Conservation (phyloP, 2,888 invertebrate species). For the Schizaphis graminum region DNA sequence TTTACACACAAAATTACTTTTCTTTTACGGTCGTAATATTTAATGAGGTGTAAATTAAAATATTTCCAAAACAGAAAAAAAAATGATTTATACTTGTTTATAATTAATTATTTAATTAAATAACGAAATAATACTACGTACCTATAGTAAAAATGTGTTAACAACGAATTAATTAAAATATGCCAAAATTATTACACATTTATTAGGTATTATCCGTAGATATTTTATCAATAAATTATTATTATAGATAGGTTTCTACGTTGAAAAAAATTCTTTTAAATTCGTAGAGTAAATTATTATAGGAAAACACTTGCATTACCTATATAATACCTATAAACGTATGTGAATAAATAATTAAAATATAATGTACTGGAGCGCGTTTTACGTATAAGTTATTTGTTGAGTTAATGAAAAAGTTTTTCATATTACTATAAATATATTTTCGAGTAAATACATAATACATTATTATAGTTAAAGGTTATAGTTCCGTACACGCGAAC, state of each 20-base stretch:
- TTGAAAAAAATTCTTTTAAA: neutral
- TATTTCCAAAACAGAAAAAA: neutral
- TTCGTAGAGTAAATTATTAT: neutral
- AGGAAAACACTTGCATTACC: neutral
- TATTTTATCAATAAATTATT: neutral
- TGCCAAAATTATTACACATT: neutral
- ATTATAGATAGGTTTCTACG: neutral
- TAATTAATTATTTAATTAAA: conserved; percentile 16
- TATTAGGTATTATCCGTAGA: neutral
- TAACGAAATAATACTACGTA: neutral
- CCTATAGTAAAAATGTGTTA: neutral
- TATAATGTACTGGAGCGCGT: neutral
- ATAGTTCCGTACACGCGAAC: neutral
- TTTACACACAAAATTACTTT: conserved; percentile 29
- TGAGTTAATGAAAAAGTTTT: conserved; percentile 35
- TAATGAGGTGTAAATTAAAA: conserved; percentile 43
- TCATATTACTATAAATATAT: conserved; percentile 4
- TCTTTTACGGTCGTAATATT: conserved; percentile 12
- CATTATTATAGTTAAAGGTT: neutral
- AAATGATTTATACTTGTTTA: neutral
- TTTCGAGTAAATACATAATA: neutral
- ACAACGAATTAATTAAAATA: conserved; percentile 14
- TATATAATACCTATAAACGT: neutral
- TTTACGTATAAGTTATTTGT: neutral
- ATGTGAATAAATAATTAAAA: neutral